These are phyloP conservation scores for Elysia crispata DNA, from an alignment of 2,888 invertebrate genomes.

Conservation along the genomic window DNA sequence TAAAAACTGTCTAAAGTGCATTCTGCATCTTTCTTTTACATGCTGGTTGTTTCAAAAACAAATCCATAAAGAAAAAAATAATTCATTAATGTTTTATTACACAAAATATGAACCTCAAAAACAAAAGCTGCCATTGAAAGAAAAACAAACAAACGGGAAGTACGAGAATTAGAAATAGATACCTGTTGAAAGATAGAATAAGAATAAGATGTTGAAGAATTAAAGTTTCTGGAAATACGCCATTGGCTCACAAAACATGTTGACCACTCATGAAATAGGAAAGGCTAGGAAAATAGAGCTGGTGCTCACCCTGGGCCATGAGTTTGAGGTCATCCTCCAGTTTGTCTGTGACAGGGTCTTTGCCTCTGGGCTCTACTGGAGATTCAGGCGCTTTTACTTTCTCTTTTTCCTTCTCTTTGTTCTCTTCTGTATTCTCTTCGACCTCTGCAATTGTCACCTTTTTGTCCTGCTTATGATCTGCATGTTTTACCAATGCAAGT, in stretches of 20 bases:
- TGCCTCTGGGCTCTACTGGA: constrained; percentile 5
- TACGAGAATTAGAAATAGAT: no score
- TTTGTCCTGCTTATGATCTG: constrained; percentile 15
- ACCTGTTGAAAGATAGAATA: no score
- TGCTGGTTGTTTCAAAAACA: no score
- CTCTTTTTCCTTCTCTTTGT: not conserved
- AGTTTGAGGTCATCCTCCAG: constrained; percentile 11
- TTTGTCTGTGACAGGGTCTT: constrained; percentile 14
- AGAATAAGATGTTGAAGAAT: not conserved
- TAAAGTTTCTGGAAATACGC: not conserved
- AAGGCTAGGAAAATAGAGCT: no score
- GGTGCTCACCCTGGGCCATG: constrained; percentile 22
- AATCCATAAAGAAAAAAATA: no score
- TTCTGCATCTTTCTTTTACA: no score
- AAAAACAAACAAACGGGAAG: no score
- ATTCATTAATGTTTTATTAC: no score
- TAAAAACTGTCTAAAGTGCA: no score
- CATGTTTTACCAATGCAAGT: not conserved
- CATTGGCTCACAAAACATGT: not conserved
- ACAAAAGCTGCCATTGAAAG: no score
- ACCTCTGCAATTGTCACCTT: constrained; percentile 15
- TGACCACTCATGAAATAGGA: no score
- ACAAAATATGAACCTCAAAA: no score
- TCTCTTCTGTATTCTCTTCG: not conserved
- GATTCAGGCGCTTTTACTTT: not conserved